A percentile compares a stretch with the other conserved stretches of the same genome.
Evolutionary conservation across 2,113 vertebrate genomes (phyloP).

Genomic region (Notiomystis cincta): DNA sequence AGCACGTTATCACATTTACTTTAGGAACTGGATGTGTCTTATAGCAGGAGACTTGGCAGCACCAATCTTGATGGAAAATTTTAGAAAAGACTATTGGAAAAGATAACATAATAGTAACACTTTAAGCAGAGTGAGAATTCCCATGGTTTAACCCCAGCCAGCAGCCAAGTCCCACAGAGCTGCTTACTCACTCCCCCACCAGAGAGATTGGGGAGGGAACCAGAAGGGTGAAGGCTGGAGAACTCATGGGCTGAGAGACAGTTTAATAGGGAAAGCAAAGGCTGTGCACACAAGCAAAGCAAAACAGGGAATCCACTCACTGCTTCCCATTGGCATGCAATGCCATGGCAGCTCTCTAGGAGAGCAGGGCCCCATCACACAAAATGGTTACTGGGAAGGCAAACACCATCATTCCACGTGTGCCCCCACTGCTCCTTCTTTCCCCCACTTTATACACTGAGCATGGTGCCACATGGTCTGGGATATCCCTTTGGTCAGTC

Average conservation of each 20-base stretch:
- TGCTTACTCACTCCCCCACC: not conserved
- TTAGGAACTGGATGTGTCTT: not conserved
- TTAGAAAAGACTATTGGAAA: not conserved
- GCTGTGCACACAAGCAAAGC: not conserved
- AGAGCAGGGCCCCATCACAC: no score
- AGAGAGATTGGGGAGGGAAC: not conserved
- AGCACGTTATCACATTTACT: not conserved
- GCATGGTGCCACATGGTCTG: not conserved
- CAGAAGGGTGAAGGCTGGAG: not conserved
- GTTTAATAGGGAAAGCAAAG: not conserved
- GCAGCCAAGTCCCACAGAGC: not conserved
- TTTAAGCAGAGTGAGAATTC: not conserved
- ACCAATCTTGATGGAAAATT: not conserved
- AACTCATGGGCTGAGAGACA: not conserved
- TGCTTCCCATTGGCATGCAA: not conserved
- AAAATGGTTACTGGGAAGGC: not conserved
- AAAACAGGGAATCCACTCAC: not conserved
- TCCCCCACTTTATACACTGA: rapidly evolving
- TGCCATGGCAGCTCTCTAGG: not conserved
- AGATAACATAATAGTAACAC: not conserved
- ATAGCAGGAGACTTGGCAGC: not conserved
- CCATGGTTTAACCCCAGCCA: not conserved
- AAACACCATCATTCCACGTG: not conserved
- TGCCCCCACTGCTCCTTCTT: not conserved
- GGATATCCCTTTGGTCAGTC: not conserved